Evolutionary conservation across 2,888 invertebrate genomes (phyloP).

Genomic region (Unio pictorum): DNA sequence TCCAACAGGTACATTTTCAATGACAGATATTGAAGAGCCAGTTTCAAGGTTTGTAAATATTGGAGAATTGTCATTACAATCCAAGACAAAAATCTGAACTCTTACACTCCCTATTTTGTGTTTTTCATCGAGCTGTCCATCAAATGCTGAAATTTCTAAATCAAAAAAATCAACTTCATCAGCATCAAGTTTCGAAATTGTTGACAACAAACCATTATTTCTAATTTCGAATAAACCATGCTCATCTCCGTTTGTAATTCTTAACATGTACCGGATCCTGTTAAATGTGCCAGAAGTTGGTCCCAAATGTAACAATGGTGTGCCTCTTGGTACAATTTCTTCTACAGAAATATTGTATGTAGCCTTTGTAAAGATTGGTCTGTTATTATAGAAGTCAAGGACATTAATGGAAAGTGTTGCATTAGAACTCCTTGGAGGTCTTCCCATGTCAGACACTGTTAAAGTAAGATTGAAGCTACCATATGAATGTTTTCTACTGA

Average conservation of each 20-base stretch:
- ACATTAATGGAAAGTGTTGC: conserved; percentile 84
- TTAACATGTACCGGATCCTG: conserved; percentile 77
- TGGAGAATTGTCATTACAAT: conserved; percentile 96
- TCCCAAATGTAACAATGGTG: conserved; percentile 80
- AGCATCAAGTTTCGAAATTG: conserved; percentile 86
- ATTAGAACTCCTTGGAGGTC: conserved; percentile 45
- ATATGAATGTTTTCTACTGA: conserved; percentile 85
- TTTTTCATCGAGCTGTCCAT: conserved; percentile 82
- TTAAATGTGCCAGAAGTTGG: conserved; percentile 74
- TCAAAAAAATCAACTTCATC: conserved; percentile 82
- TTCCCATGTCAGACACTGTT: conserved; percentile 87
- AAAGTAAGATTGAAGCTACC: conserved; percentile 90
- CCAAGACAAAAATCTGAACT: conserved; percentile 88
- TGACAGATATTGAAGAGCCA: conserved; percentile 77
- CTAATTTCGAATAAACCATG: conserved; percentile 86
- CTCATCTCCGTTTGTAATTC: conserved; percentile 88
- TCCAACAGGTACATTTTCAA: conserved; percentile 91
- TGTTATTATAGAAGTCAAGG: conserved; percentile 86
- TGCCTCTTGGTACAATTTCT: conserved; percentile 90
- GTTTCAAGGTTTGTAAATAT: conserved; percentile 78
- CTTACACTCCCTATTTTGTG: conserved; percentile 84
- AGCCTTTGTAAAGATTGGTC: conserved; percentile 80
- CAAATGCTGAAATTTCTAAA: conserved; percentile 55
- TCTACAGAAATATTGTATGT: conserved; percentile 89
- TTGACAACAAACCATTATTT: conserved; percentile 88